These are phyloP conservation scores for Trachurus trachurus DNA, from an alignment of 2,797 vertebrate species.

Conservation along the genomic window DNA sequence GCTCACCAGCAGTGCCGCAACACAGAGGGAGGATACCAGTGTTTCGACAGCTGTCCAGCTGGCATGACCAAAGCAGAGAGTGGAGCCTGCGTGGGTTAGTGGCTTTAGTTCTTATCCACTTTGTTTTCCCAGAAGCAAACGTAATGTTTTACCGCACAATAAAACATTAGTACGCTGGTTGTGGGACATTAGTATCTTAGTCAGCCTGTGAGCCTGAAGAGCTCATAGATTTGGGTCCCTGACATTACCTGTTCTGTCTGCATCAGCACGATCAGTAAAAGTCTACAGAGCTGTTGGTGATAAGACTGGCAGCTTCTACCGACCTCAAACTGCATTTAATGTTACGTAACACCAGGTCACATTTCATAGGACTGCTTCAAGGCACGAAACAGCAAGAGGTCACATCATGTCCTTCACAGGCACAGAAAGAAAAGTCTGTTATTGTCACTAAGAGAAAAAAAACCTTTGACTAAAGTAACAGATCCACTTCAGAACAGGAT, in stretches of 20 bases:
- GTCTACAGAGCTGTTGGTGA: not conserved
- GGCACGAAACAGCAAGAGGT: not conserved
- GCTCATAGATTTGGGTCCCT: not conserved
- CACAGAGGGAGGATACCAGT: conserved; percentile 89
- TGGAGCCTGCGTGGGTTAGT: conserved; percentile 86
- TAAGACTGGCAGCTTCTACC: not conserved
- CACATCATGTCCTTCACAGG: not conserved
- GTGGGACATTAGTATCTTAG: not conserved
- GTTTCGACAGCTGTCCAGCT: conserved; percentile 86
- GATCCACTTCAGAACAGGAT: conserved; percentile 21
- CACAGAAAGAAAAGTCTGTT: conserved; percentile 4
- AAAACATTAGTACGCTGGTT: not conserved
- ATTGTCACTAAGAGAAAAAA: conserved; percentile 12
- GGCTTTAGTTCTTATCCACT: not conserved
- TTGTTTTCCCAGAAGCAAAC: conserved; percentile 12
- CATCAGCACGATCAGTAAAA: not conserved
- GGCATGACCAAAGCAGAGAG: conserved; percentile 85
- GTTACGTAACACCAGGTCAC: conserved; percentile 24
- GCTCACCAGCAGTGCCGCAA: conserved; percentile 88
- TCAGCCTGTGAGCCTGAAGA: not conserved
- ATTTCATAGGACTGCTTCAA: conserved; percentile 44
- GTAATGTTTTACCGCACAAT: not conserved
- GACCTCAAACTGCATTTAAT: conserved; percentile 6
- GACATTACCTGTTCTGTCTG: not conserved
- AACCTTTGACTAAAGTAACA: not conserved